Base-by-base conservation (phyloP, 2,888 invertebrate genomes). In the Ormyrus pomaceus region DNA sequence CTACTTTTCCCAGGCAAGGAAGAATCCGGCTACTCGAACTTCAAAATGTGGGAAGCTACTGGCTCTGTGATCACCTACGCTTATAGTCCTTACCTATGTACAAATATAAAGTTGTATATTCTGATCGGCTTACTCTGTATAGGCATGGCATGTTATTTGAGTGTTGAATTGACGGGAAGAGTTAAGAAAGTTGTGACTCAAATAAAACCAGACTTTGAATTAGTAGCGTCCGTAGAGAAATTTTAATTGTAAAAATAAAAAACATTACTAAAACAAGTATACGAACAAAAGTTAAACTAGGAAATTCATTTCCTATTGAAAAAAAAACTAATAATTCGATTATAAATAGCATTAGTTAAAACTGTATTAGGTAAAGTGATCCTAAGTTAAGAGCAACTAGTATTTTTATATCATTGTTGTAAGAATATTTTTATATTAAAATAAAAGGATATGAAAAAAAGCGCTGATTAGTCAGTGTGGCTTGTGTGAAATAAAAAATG, bases 1-100 rank as follows among this genome's bases (percentile, higher is more conserved):
- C 95, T 96, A 72, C 91, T 98, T 75, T 97, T 98, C 87, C 95
- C 95, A 0, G 95, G 95, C 13, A 93, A 95, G 85, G 95, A 97
- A 86, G 97, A 97, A 87, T 97, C 97, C 0, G 96, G 97, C 0
- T 98, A 96, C 91, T 96, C 97, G 83, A 98, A 97, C 91, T 98
- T 98, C 91, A 93, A 97, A 8, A 91, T 98, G 69, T 98, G 97
- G 97, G 97, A 98, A 90, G 95, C 97, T 0, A 93, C 96, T 0
- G 98, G 98, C 71, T 97, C 97, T 79, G 96, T 97, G 11, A 93
- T 97, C 76, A 95, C 96, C 0, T 98, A 97, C 86, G 93, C 94
- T 0, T 94, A 95, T 78, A 96, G 95, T 64, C 95, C 96, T 3
- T 95, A 94, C 86, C 91, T 97, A 6, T 96, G 96, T 86, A 95